Evolutionary conservation across 2,797 vertebrate genomes (phyloP).

Genomic region (Crocodylus rhombifer): DNA sequence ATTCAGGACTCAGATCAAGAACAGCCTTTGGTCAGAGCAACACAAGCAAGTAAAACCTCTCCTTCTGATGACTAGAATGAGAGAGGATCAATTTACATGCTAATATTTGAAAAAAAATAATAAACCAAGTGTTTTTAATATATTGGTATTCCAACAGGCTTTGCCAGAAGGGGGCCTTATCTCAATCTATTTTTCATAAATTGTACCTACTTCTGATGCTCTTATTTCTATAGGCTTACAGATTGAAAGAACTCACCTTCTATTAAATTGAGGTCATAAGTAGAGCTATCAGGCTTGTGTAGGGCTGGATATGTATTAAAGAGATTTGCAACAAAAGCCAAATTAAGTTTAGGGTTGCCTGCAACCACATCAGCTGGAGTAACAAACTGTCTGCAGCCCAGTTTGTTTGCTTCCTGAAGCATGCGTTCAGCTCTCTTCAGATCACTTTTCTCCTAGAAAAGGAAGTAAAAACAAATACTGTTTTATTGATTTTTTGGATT

Average conservation of each 20-base stretch:
- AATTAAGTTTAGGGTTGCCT: conserved; percentile 96
- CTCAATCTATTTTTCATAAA: conserved; percentile 1
- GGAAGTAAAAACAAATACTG: neutral
- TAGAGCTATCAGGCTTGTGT: conserved; percentile 79
- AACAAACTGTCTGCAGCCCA: conserved; percentile 97
- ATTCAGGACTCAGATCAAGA: neutral
- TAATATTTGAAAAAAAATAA: neutral
- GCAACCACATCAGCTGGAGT: conserved; percentile 91
- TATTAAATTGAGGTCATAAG: conserved; percentile 84
- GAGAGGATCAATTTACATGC: neutral
- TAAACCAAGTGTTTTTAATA: neutral
- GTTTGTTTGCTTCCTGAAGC: conserved; percentile 91
- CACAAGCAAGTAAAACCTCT: neutral
- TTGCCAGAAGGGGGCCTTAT: neutral
- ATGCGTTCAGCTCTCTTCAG: conserved; percentile 91
- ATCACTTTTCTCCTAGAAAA: conserved; percentile 87
- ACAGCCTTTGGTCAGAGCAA: neutral
- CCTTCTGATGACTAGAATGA: neutral
- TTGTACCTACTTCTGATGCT: neutral
- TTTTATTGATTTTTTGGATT: neutral
- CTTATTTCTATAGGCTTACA: conserved; percentile 8
- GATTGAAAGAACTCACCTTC: conserved; percentile 85
- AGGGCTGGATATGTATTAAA: conserved; percentile 92
- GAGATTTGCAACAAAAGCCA: conserved; percentile 96
- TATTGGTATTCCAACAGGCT: neutral